Evolutionary conservation across 2,797 vertebrate genomes (phyloP).

Genomic region (Sebastes diploproa): DNA sequence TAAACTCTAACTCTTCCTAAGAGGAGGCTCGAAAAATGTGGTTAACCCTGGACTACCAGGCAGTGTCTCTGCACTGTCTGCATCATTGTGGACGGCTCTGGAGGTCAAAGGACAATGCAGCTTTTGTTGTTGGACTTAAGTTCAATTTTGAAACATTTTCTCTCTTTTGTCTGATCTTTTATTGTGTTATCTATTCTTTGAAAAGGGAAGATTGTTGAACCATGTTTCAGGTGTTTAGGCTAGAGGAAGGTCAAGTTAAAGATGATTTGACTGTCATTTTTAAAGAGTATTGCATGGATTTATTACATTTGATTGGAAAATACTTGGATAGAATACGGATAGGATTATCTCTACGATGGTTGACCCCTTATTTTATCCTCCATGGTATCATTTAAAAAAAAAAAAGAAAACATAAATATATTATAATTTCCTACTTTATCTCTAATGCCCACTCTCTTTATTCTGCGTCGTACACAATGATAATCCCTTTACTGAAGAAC

Average conservation of each 20-base stretch:
- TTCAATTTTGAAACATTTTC: constrained; percentile 15
- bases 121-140: constrained; percentile 24
- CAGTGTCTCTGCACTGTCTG: constrained; percentile 3
- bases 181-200: constrained; percentile 35
- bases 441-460: constrained; percentile 14
- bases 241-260: constrained; percentile 14
- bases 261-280: constrained; percentile 20
- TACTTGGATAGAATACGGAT: not conserved
- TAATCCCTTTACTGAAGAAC: constrained; percentile 9
- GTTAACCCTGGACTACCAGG: constrained; percentile 10
- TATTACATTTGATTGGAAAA: constrained; percentile 38
- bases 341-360: constrained; percentile 41
- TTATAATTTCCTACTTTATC: not conserved
- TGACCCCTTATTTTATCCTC: constrained; percentile 28
- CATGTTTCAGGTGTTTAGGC: constrained; percentile 29
- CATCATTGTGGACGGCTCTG: not conserved
- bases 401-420: not conserved
- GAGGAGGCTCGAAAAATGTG: not conserved
- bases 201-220: constrained; percentile 40
- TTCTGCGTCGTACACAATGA: constrained; percentile 24
- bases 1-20: not conserved
- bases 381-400: constrained; percentile 43
- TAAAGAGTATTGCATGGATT: constrained; percentile 17
- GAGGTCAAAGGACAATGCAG: constrained; percentile 34
- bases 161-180: constrained; percentile 35